Evolutionary conservation across 2,888 invertebrate genomes (phyloP).

Genomic region (Eupithecia tripunctaria): DNA sequence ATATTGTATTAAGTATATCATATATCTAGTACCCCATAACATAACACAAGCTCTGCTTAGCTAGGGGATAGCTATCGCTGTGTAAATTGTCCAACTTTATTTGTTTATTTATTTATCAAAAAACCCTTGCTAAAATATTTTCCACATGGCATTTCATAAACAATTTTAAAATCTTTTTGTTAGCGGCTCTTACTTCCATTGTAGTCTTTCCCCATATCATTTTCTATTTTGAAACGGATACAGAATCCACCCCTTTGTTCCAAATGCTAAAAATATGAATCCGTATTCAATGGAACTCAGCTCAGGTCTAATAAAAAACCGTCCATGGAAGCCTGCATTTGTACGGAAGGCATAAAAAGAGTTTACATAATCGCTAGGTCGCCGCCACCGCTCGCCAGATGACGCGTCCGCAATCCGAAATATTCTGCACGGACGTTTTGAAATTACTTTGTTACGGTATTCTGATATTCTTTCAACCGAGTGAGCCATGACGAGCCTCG

Average conservation of each 20-base stretch:
- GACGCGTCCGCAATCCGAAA: conserved; percentile 36
- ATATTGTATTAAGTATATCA: no score
- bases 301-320: conserved; percentile 30
- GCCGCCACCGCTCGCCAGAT: conserved; percentile 43
- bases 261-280: conserved; percentile 14
- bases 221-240: neutral
- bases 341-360: conserved; percentile 31
- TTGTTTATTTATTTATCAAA: no score
- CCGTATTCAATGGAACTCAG: conserved; percentile 25
- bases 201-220: neutral
- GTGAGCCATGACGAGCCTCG: neutral
- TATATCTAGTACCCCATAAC: no score
- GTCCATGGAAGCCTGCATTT: conserved; percentile 21
- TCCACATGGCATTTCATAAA: neutral
- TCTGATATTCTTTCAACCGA: neutral
- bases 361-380: conserved; percentile 42
- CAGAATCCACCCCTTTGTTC: neutral
- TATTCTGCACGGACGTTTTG: conserved; percentile 14
- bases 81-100: no score
- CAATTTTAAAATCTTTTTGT: neutral
- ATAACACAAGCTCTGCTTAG: no score
- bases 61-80: no score
- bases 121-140: no score
- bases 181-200: neutral
- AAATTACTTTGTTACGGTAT: conserved; percentile 24